Conservation (phyloP, 2,113 vertebrate species). For the Aegypius monachus region DNA sequence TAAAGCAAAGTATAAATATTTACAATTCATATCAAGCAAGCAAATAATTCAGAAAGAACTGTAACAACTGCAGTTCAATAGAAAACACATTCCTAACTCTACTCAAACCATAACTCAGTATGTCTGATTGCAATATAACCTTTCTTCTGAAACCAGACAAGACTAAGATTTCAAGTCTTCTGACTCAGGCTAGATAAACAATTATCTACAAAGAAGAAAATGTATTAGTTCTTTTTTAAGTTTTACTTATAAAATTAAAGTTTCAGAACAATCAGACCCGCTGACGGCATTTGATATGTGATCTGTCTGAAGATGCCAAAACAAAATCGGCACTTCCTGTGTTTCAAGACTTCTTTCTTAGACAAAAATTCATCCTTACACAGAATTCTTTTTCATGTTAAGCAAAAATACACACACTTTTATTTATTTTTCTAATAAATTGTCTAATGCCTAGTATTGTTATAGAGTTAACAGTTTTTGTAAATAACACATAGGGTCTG, state of each 20-base stretch:
- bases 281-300: neutral
- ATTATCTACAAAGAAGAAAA: neutral
- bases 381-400: neutral
- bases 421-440: neutral
- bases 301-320: neutral
- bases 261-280: neutral
- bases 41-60: neutral
- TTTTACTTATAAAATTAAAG: neutral
- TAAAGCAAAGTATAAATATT: neutral
- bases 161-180: neutral
- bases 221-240: neutral
- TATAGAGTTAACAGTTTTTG: neutral
- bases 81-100: neutral
- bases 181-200: neutral
- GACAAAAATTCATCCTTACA: neutral
- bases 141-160: neutral
- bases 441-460: neutral
- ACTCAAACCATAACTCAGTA: neutral
- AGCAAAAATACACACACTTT: neutral
- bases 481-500: neutral
- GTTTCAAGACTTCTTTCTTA: neutral
- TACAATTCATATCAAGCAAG: neutral
- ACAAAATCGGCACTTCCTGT: neutral
- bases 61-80: neutral
- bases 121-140: neutral